Evolutionary conservation across 2,888 invertebrate species (phyloP).

Genomic region (Rotaria magnacalcarata): DNA sequence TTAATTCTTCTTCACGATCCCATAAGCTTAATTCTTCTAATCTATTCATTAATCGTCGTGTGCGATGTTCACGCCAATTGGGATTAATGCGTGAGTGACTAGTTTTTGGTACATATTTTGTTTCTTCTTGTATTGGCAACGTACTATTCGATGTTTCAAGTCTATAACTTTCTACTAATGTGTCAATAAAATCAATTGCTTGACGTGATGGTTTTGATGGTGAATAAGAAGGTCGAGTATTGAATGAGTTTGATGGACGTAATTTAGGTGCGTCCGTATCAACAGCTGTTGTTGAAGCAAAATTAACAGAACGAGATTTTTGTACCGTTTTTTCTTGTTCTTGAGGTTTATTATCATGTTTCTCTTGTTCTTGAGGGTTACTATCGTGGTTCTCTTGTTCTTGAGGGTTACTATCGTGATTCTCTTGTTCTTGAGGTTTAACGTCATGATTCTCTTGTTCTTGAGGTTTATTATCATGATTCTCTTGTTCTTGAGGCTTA

Average conservation of each 20-base stretch:
- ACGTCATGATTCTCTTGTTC: background rate
- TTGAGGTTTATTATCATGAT: background rate
- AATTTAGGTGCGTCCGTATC: background rate
- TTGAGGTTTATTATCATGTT: background rate
- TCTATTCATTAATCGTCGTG: slow-evolving; percentile 25
- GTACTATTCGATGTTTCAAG: background rate
- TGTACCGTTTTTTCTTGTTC: background rate
- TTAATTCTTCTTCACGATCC: slow-evolving; percentile 34
- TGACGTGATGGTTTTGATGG: background rate
- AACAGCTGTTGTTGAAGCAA: background rate
- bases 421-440: background rate
- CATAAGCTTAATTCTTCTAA: slow-evolving; percentile 37
- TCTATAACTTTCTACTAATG: slow-evolving; percentile 21
- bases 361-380: background rate
- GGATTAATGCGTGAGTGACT: slow-evolving; percentile 2
- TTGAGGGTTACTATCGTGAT: background rate
- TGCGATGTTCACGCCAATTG: slow-evolving; percentile 36
- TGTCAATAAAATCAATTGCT: slow-evolving; percentile 7
- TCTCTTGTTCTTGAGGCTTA: background rate
- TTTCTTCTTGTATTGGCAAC: background rate
- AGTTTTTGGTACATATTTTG: slow-evolving; percentile 22
- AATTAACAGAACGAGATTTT: background rate
- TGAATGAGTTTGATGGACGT: background rate
- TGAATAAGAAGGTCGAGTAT: background rate
- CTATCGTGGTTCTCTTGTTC: background rate